Conservation (phyloP, 2,888 invertebrate species). For the Creontiades dilutus region DNA sequence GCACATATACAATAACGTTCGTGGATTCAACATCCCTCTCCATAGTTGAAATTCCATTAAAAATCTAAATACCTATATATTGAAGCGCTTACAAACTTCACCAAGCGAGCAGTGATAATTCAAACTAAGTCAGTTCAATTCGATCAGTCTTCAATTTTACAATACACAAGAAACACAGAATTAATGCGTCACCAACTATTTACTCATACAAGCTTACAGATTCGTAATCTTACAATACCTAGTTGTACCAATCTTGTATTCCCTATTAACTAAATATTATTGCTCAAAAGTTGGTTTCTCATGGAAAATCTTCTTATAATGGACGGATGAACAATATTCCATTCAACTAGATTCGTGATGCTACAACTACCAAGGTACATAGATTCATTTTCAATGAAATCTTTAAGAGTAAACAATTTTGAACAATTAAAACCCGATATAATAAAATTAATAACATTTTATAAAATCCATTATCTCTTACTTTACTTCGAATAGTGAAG, state of each 20-base stretch:
- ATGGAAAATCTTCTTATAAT: not conserved
- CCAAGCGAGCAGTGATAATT: not conserved
- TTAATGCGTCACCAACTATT: not conserved
- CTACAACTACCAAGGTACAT: not conserved
- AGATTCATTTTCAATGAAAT: not conserved
- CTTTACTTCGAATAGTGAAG: no score
- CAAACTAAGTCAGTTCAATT: constrained; percentile 35
- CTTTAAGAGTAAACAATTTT: no score
- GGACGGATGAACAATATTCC: constrained; percentile 2
- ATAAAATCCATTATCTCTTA: no score
- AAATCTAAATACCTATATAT: not conserved
- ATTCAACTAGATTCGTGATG: constrained; percentile 12
- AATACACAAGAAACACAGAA: not conserved
- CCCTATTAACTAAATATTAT: not conserved
- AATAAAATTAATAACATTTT: no score
- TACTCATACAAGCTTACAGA: not conserved
- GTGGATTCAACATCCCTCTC: not conserved
- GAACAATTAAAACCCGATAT: no score
- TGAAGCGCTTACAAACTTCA: not conserved
- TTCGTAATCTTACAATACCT: not conserved
- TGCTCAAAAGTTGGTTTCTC: no score
- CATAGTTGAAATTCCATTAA: not conserved
- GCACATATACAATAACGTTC: not conserved
- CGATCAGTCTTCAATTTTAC: constrained; percentile 40
- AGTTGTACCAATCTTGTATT: not conserved